Percentiles rank a stretch among this genome's conserved stretches.
Conservation (phyloP, 1,140 invertebrate genomes). For the Conopomorpha cramerella region DNA sequence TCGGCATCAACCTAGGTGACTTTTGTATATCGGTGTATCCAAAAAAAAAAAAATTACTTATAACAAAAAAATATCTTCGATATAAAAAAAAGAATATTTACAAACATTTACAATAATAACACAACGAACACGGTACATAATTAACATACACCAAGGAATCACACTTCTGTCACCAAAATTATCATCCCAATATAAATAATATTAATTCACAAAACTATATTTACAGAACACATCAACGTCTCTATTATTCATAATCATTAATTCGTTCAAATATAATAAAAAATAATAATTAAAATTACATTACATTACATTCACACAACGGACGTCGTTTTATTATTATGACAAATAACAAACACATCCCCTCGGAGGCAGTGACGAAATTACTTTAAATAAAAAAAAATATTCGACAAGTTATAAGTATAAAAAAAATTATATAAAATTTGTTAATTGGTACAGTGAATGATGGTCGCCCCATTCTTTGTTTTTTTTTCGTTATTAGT, state of each 20-base stretch:
- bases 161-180: constrained; percentile 14
- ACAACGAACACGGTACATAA: constrained; percentile 25
- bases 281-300: constrained; percentile 18
- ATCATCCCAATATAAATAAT: constrained; percentile 22
- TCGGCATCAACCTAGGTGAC: too few relatives aligned
- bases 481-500: too few relatives aligned
- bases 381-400: constrained; percentile 13
- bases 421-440: too few relatives aligned
- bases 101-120: constrained; percentile 35
- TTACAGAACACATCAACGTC: constrained; percentile 29
- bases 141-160: constrained; percentile 7
- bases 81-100: constrained; percentile 31
- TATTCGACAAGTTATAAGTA: constrained; percentile 7
- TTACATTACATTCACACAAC: constrained; percentile 21
- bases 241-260: too few relatives aligned
- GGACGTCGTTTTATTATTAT: constrained; percentile 8
- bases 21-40: constrained; percentile 13
- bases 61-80: constrained; percentile 14
- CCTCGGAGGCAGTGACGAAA: constrained; percentile 13
- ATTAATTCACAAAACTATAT: constrained; percentile 36
- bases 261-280: too few relatives aligned
- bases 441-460: too few relatives aligned
- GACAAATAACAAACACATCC: constrained; percentile 13
- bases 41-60: constrained; percentile 2
- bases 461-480: too few relatives aligned